phyloP scores from a whole-genome alignment of 2,888 invertebrate species.

The Sclerodermus sp. region DNA sequence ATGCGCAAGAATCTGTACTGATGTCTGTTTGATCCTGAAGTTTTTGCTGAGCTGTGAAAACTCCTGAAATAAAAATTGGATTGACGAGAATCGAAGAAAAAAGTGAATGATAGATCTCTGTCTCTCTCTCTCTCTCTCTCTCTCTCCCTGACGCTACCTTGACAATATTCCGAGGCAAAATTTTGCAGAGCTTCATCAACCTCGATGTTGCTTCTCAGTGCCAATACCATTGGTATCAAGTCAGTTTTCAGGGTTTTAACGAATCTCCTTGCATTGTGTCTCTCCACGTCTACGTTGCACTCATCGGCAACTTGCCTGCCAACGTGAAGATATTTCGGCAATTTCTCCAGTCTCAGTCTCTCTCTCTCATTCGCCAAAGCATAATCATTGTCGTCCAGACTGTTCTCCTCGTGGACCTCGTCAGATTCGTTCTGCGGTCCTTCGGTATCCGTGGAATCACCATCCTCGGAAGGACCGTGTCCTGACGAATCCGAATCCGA shows the following conservation, averaged over 20 bases:
- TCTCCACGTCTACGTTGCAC: slow-evolving; percentile 80
- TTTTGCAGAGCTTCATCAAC: slow-evolving; percentile 90
- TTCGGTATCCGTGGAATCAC: slow-evolving; percentile 53
- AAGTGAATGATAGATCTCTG: no score
- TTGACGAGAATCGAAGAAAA: not conserved
- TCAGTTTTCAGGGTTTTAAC: slow-evolving; percentile 74
- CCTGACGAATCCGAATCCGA: slow-evolving; percentile 54
- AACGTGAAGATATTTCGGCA: slow-evolving; percentile 63
- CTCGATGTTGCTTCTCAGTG: slow-evolving; percentile 79
- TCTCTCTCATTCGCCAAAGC: slow-evolving; percentile 54
- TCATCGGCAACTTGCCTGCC: slow-evolving; percentile 59
- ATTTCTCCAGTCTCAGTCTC: slow-evolving; percentile 60
- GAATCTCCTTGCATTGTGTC: slow-evolving; percentile 84
- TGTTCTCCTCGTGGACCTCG: slow-evolving; percentile 44
- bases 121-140: no score
- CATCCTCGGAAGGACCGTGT: slow-evolving; percentile 52
- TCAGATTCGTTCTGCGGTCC: slow-evolving; percentile 50
- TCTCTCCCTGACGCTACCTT: no score
- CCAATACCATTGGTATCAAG: slow-evolving; percentile 75
- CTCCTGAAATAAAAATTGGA: slow-evolving; percentile 30
- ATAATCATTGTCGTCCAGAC: slow-evolving; percentile 48
- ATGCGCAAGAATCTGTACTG: slow-evolving; percentile 57
- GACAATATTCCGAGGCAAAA: slow-evolving; percentile 89
- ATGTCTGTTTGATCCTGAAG: slow-evolving; percentile 44
- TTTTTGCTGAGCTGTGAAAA: slow-evolving; percentile 49